These are phyloP conservation scores for Thalassophryne amazonica DNA, from an alignment of 2,797 vertebrate genomes.

Conservation along the genomic window DNA sequence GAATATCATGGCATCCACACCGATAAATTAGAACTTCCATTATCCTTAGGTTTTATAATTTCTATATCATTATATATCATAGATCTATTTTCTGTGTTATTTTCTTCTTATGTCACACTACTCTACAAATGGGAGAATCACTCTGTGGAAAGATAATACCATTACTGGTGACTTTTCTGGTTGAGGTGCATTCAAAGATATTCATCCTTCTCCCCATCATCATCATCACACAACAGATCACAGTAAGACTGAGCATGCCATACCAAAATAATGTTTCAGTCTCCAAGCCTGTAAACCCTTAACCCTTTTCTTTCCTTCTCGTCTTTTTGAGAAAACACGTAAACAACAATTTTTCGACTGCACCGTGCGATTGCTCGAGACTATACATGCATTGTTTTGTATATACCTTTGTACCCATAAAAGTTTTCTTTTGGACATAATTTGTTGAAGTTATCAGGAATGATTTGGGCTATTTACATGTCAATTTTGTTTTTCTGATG, in stretches of 20 bases:
- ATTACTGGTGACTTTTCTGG: slow-evolving; percentile 46
- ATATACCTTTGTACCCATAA: slow-evolving; percentile 78
- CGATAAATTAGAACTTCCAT: slow-evolving; percentile 79
- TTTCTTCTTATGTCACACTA: slow-evolving; percentile 85
- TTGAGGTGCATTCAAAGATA: slow-evolving; percentile 43
- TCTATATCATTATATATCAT: slow-evolving; percentile 75
- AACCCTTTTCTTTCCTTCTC: slow-evolving; percentile 45
- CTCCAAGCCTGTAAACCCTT: slow-evolving; percentile 62
- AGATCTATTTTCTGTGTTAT: slow-evolving; percentile 74
- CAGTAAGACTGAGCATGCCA: slow-evolving; percentile 86
- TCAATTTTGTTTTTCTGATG: slow-evolving; percentile 70
- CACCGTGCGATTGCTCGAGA: slow-evolving; percentile 86
- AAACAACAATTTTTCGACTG: slow-evolving; percentile 78
- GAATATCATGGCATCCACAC: slow-evolving; percentile 91
- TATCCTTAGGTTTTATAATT: slow-evolving; percentile 74
- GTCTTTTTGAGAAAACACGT: slow-evolving; percentile 74
- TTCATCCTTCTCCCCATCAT: slow-evolving; percentile 25
- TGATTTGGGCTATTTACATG: slow-evolving; percentile 78
- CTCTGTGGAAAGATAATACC: slow-evolving; percentile 57
- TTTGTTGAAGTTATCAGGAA: slow-evolving; percentile 75
- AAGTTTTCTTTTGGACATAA: slow-evolving; percentile 75
- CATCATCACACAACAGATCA: slow-evolving; percentile 68
- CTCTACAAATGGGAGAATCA: slow-evolving; percentile 83
- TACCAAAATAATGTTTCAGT: slow-evolving; percentile 64
- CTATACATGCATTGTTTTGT: slow-evolving; percentile 86